Conservation (phyloP, 2,797 vertebrate species). For the Melanotaenia nigrans region DNA sequence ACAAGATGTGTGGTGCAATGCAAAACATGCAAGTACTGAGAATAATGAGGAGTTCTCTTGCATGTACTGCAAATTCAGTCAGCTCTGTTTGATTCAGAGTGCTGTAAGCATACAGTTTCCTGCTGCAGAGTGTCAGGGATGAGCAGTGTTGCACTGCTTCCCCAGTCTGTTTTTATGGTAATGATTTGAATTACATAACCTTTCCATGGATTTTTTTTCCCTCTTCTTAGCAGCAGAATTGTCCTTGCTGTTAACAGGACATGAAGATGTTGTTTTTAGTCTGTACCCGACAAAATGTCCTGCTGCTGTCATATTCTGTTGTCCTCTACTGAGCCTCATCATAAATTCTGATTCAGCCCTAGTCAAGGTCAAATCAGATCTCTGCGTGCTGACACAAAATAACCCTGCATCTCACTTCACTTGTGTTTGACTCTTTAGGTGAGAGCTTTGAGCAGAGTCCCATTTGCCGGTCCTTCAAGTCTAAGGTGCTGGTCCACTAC, state of each 20-base stretch:
- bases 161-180: conserved; percentile 51
- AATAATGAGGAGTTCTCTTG: background rate
- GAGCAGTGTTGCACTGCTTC: conserved; percentile 35
- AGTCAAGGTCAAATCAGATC: conserved; percentile 33
- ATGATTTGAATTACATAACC: conserved; percentile 61
- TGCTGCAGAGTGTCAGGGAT: conserved; percentile 43
- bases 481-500: conserved; percentile 94
- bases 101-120: conserved; percentile 16
- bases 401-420: background rate
- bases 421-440: conserved; percentile 76
- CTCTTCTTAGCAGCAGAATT: conserved; percentile 44
- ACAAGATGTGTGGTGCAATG: conserved; percentile 2
- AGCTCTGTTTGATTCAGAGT: conserved; percentile 12
- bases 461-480: conserved; percentile 94
- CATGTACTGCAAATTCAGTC: background rate
- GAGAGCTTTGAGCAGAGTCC: conserved; percentile 98
- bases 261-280: conserved; percentile 23
- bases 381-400: background rate
- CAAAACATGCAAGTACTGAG: conserved; percentile 26
- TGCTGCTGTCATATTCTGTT: conserved; percentile 17
- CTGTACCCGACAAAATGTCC: conserved; percentile 35
- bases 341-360: conserved; percentile 28
- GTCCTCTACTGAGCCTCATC: background rate
- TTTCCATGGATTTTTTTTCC: conserved; percentile 40
- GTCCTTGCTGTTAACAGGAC: conserved; percentile 27